Evolutionary conservation across 2,797 vertebrate species (phyloP), one percentile per base, ranked within the genome.

Genomic region (Pseudomugil gertrudae): DNA sequence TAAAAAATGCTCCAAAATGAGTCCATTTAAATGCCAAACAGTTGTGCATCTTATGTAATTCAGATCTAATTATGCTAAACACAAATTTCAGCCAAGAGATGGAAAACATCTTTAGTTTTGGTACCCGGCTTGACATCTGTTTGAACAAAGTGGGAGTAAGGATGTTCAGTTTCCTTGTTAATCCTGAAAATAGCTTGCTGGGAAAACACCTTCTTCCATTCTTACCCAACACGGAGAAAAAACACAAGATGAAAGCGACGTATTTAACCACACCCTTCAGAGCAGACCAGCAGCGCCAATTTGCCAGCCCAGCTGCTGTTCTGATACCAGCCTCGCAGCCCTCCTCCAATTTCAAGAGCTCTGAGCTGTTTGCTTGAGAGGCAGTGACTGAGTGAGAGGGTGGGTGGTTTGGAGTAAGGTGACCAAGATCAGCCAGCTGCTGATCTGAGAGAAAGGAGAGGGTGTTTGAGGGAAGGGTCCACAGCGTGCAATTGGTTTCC

Each of bases 181-280:
- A 87, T 78, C 88, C 94, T 14, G 66, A 62, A 36, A 73, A 54
- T 0, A 76, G 10, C 48, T 69, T 80, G 3, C 33, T 26, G 72
- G 93, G 92, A 67, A 92, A 87, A 72, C 84, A 88, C 40, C 92
- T 84, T 40, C 87, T 93, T 17, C 89, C 94, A 53, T 91, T 91
- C 64, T 92, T 90, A 80, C 94, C 92, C 63, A 94, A 91, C 54
- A 94, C 53, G 0, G 94, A 94, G 70, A 80, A 84, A n/a, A 90
- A 89, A 55, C 73, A 80, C 33, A 91, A 57, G n/a, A 89, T 55
- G 27, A 95, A 87, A 60, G 87, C 84, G 2, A 92, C 83, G 14
- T 86, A 93, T 84, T 90, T 95, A 83, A 81, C 90, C 72, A 94
- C 91, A 68, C 80, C 88, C 75, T 93, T 92, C 21, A 92, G 89